Percentiles rank a stretch among this genome's conserved stretches.
phyloP scores from a whole-genome alignment of 53 echinoderm and acorn worm species.

The Zoroaster sp. region DNA sequence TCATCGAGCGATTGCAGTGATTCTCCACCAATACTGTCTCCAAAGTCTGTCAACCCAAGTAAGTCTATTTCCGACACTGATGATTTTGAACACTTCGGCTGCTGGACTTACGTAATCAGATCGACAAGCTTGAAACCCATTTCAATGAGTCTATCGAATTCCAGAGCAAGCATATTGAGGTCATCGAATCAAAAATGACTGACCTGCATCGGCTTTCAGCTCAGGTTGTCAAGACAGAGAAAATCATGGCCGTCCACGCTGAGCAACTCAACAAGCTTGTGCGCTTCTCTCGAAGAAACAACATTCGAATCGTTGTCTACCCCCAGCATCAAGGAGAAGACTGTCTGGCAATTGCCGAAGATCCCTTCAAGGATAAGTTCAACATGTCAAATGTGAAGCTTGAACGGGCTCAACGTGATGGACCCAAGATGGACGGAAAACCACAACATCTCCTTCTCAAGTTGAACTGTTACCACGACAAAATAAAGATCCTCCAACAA shows the following conservation, averaged over 20 bases:
- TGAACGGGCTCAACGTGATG: slow-evolving; percentile 24
- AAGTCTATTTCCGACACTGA: slow-evolving; percentile 3
- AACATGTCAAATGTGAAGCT: background rate
- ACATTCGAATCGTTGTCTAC: background rate
- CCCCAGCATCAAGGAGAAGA: background rate
- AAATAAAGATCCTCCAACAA: background rate
- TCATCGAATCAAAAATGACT: background rate
- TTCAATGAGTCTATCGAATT: background rate
- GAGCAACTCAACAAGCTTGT: slow-evolving; percentile 11
- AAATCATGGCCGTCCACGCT: background rate
- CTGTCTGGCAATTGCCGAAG: background rate
- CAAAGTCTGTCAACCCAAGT: background rate
- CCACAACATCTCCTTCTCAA: slow-evolving; percentile 10
- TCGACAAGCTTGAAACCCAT: background rate
- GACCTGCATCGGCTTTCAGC: background rate
- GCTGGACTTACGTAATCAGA: background rate
- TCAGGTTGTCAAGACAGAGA: background rate
- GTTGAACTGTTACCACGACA: slow-evolving; percentile 11
- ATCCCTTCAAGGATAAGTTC: background rate
- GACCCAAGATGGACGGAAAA: background rate
- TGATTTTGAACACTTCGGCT: background rate
- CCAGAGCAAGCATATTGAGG: slow-evolving; percentile 13
- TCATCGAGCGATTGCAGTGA: background rate
- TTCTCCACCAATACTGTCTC: background rate
- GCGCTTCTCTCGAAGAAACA: slow-evolving; percentile 5